phyloP scores from a whole-genome alignment of 2,888 invertebrate species.

The Andricus curvator region DNA sequence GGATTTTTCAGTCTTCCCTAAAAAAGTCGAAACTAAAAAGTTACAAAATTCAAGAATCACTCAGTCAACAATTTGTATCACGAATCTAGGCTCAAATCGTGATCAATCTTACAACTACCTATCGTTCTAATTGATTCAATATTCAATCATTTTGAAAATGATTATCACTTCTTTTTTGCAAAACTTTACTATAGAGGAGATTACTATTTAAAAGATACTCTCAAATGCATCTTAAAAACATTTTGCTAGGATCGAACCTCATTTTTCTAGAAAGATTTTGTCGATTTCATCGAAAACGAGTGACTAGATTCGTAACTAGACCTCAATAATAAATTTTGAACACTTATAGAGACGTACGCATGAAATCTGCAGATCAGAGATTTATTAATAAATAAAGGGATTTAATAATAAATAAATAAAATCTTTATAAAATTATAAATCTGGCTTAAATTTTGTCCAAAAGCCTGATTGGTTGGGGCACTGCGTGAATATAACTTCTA shows the following conservation, averaged over 20 bases:
- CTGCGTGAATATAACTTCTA: no score
- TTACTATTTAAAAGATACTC: background rate
- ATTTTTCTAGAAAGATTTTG: background rate
- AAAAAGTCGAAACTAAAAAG: background rate
- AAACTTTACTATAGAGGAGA: background rate
- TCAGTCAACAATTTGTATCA: conserved; percentile 21
- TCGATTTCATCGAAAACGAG: conserved; percentile 2
- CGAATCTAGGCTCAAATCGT: conserved; percentile 11
- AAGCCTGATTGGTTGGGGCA: no score
- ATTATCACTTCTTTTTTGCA: background rate
- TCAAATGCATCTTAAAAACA: background rate
- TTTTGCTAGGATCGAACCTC: background rate
- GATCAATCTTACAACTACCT: conserved; percentile 2
- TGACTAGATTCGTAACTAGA: conserved; percentile 7
- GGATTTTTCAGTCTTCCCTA: no score
- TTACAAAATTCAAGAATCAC: conserved; percentile 5
- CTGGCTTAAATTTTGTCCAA: no score
- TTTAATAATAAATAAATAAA: background rate
- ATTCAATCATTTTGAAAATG: background rate
- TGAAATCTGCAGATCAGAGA: background rate
- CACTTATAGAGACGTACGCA: background rate
- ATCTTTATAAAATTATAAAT: no score
- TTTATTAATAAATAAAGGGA: background rate
- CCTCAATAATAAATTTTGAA: background rate
- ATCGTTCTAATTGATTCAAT: background rate